Percentiles rank a stretch among this genome's conserved stretches.
phyloP scores from a whole-genome alignment of 2,888 invertebrate species.

The Blastobasis lacticolella region DNA sequence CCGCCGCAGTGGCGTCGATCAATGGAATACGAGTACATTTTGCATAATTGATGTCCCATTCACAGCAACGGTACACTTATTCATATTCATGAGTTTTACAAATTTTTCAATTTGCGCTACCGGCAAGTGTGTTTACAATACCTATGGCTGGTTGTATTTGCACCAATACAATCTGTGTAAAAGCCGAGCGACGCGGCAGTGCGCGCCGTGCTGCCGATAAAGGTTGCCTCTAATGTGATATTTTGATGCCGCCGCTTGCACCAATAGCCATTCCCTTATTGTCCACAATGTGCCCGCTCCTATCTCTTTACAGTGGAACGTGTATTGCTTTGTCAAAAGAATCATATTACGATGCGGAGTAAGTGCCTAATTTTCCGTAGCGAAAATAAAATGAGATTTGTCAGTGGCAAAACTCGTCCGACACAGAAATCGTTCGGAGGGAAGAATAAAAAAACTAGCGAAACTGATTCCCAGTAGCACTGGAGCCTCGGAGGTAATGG shows the following conservation, averaged over 20 bases:
- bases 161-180: constrained; percentile 60
- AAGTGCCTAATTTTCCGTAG: constrained; percentile 21
- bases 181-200: constrained; percentile 41
- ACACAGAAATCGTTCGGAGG: constrained; percentile 55
- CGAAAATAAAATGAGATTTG: constrained; percentile 30
- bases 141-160: constrained; percentile 47
- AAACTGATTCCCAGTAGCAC: constrained; percentile 68
- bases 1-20: constrained; percentile 29
- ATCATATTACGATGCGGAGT: constrained; percentile 14
- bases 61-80: constrained; percentile 60
- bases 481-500: constrained; percentile 68
- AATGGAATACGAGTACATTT: constrained; percentile 60
- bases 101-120: constrained; percentile 64
- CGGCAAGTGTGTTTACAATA: constrained; percentile 61
- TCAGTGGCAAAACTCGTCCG: constrained; percentile 42
- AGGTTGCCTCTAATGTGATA: constrained; percentile 46
- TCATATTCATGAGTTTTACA: constrained; percentile 71
- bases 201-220: constrained; percentile 35
- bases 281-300: constrained; percentile 6
- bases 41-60: constrained; percentile 71
- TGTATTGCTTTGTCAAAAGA: constrained; percentile 6
- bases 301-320: constrained; percentile 1
- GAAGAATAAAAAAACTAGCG: constrained; percentile 59
- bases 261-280: constrained; percentile 31
- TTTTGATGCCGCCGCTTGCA: constrained; percentile 42